Conservation (phyloP, 2,113 vertebrate genomes). For the Tetrax tetrax region DNA sequence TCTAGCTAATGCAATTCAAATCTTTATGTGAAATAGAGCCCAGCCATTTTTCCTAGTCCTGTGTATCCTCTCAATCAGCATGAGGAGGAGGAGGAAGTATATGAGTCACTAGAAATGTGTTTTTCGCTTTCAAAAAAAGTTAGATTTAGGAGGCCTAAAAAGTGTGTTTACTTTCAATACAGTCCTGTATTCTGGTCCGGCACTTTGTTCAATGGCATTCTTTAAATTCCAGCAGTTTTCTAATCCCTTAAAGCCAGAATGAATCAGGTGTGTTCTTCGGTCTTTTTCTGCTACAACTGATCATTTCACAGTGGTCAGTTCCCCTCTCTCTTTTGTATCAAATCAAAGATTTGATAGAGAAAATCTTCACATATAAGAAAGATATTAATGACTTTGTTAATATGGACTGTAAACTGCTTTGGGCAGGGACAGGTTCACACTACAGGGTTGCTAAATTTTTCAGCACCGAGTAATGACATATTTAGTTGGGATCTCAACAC, state of each 20-base stretch:
- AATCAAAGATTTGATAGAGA: neutral
- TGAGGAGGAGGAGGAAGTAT: neutral
- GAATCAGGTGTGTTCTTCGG: neutral
- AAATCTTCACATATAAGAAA: neutral
- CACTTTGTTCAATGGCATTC: neutral
- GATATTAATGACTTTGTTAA: neutral
- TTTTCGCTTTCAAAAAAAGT: neutral
- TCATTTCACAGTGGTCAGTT: neutral
- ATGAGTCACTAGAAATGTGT: neutral
- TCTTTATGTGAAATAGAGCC: neutral
- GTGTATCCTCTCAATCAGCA: neutral
- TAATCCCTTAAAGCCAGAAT: neutral
- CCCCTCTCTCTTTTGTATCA: neutral
- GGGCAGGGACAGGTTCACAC: neutral
- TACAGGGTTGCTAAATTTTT: neutral
- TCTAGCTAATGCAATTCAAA: slow-evolving; percentile 5
- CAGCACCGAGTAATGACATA: neutral
- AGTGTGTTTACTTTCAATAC: neutral
- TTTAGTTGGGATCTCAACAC: neutral
- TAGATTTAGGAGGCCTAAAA: neutral
- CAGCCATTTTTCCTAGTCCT: neutral
- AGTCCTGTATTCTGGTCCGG: neutral
- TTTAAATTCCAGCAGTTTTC: neutral
- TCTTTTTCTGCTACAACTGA: neutral
- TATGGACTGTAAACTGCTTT: neutral